A percentile compares a stretch with the other conserved stretches of the same genome.
These are phyloP conservation scores for Temnothorax rugatulus DNA, from an alignment of 2,888 invertebrate species.

Conservation along the genomic window DNA sequence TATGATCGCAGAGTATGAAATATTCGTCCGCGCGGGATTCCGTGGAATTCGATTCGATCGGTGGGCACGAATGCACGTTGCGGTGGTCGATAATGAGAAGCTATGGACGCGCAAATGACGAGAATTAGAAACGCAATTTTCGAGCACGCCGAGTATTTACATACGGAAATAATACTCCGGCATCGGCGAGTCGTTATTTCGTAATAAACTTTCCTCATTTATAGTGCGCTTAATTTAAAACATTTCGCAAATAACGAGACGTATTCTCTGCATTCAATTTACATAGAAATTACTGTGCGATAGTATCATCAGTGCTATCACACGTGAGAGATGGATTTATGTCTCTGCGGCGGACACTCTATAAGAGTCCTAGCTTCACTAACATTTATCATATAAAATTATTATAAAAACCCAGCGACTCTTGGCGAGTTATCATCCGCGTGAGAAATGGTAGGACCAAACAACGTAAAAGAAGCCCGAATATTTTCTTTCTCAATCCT, in stretches of 20 bases:
- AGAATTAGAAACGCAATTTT: constrained; percentile 55
- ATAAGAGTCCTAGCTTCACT: not conserved
- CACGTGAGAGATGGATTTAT: not conserved
- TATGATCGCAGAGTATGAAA: constrained; percentile 50
- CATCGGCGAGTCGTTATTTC: constrained; percentile 14
- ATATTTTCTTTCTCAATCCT: not conserved
- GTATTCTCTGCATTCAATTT: constrained; percentile 24
- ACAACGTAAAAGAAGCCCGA: not conserved
- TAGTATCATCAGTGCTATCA: not conserved
- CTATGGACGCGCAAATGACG: constrained; percentile 51
- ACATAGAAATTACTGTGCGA: constrained; percentile 17
- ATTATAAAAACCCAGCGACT: not conserved
- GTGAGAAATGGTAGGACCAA: constrained; percentile 17
- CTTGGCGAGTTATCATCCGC: not conserved
- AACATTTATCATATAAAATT: constrained; percentile 27
- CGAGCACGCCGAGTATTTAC: constrained; percentile 39
- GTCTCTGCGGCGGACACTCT: not conserved
- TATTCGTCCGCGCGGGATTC: constrained; percentile 40
- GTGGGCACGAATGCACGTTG: constrained; percentile 31
- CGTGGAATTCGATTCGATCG: constrained; percentile 50
- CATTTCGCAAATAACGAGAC: constrained; percentile 27
- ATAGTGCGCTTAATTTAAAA: constrained; percentile 28
- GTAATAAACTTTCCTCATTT: constrained; percentile 43
- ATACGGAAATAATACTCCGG: constrained; percentile 28
- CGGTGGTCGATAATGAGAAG: constrained; percentile 51